phyloP scores from a whole-genome alignment of 2,888 invertebrate genomes.

The Apocheima hispidaria region DNA sequence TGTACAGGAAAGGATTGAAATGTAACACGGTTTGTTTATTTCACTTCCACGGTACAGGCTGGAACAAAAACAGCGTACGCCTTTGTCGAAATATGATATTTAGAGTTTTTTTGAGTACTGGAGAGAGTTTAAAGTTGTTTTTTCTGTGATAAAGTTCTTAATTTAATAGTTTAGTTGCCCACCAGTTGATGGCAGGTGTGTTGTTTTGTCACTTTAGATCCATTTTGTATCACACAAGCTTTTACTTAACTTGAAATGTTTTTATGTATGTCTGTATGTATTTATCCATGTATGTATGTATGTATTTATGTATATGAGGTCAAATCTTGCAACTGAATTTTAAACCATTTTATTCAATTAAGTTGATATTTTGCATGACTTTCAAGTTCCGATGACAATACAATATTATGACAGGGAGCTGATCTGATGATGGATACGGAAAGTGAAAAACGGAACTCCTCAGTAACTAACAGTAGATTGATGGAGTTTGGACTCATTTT shows the following conservation, averaged over 20 bases:
- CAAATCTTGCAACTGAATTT: no score
- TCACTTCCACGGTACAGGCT: conserved; percentile 42
- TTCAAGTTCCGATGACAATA: no score
- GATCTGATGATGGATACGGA: no score
- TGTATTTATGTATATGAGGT: no score
- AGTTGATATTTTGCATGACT: no score
- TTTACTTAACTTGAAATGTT: conserved; percentile 42
- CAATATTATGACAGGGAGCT: no score
- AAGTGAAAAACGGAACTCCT: no score
- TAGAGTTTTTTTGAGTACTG: neutral
- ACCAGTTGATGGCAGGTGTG: conserved; percentile 35
- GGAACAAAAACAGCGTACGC: neutral
- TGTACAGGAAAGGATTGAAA: conserved; percentile 63
- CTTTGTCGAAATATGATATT: conserved; percentile 10
- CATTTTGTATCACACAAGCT: conserved; percentile 51
- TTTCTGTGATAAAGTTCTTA: neutral
- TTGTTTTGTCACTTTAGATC: conserved; percentile 46
- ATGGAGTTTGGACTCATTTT: no score
- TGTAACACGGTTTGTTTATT: conserved; percentile 53
- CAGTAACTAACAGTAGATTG: no score
- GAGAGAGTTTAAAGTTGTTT: neutral
- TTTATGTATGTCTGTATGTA: no score
- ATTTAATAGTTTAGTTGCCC: neutral
- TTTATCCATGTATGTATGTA: no score
- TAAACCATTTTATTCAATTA: no score